Evolutionary conservation across 2,888 invertebrate species (phyloP), one percentile per base, ranked within the genome.

Genomic region (Trissoscelio sp.): DNA sequence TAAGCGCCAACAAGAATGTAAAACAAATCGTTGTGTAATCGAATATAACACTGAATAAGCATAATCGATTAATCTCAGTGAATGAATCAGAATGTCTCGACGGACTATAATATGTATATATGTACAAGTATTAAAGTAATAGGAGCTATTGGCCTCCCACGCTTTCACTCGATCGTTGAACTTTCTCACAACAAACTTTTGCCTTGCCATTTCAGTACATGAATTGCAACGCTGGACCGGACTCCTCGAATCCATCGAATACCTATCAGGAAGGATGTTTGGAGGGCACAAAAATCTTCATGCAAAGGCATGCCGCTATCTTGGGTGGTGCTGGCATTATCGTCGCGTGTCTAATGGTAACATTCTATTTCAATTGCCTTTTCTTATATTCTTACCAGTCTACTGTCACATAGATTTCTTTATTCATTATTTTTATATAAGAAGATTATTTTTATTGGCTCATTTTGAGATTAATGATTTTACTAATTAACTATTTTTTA

Each of bases 291-390:
- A 94, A 94, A 57, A 93, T 94, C 69, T 95, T 95, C 88, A 93
- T 97, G 83, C 93, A 95, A 84, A 94, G 94, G 84, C 95, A 97
- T 90, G 97, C 97, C 0, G 93, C 95, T 0, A 94, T 96, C 79
- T 94, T 97, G 79, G 97, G 97, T 18, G 95, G 95, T 11, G 95
- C 95, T 18, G 97, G 97, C 5, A 94, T 97, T 75, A 94, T 95
- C 20, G 95, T 97, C 31, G 96, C 97, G n/a, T 93, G 95, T 83
- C 92, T 97, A 34, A 96, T 97, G 96, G 97, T 97, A 92, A 93
- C 79, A 34, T 20, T n/a, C 2, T 46, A 9, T 18, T 46, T 37
- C 3, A 2, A 31, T 11, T 1, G 37, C 0, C 24, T 6, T 24
- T 24, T 24, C 24, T 24, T 3, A 5, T 24, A 24, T 24, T n/a